Evolutionary conservation across 2,113 vertebrate genomes (phyloP).

Genomic region (Mionectes macconnelli): DNA sequence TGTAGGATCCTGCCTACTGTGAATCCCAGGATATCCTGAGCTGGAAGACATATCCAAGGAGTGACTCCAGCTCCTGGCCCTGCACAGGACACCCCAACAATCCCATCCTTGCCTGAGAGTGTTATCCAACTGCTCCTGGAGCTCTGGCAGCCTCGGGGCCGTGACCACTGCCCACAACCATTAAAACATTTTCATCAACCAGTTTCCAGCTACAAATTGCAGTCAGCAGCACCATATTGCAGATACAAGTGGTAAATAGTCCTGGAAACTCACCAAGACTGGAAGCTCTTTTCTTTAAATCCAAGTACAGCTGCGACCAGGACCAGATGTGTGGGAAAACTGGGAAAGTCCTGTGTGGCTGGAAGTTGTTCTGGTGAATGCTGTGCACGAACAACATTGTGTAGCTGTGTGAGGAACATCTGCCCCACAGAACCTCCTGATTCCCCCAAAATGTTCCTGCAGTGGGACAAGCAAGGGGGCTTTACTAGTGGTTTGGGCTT

Average conservation of each 20-base stretch:
- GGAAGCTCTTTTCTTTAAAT: neutral
- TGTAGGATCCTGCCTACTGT: rapidly evolving
- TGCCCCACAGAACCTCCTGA: neutral
- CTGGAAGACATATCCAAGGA: neutral
- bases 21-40: neutral
- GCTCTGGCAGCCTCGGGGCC: neutral
- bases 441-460: neutral
- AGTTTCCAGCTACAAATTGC: neutral
- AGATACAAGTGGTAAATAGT: neutral
- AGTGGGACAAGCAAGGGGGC: neutral
- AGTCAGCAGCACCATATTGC: neutral
- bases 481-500: neutral
- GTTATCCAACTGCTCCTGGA: neutral
- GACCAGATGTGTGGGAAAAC: neutral
- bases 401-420: neutral
- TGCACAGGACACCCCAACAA: neutral
- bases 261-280: neutral
- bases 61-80: neutral
- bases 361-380: neutral
- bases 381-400: neutral
- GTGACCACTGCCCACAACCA: neutral
- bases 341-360: neutral
- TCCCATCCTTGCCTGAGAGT: neutral
- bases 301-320: neutral
- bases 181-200: neutral